A percentile compares a stretch with the other conserved stretches of the same genome.
Evolutionary conservation across 2,797 vertebrate species (phyloP).

Genomic region (Sebastes steindachneri): DNA sequence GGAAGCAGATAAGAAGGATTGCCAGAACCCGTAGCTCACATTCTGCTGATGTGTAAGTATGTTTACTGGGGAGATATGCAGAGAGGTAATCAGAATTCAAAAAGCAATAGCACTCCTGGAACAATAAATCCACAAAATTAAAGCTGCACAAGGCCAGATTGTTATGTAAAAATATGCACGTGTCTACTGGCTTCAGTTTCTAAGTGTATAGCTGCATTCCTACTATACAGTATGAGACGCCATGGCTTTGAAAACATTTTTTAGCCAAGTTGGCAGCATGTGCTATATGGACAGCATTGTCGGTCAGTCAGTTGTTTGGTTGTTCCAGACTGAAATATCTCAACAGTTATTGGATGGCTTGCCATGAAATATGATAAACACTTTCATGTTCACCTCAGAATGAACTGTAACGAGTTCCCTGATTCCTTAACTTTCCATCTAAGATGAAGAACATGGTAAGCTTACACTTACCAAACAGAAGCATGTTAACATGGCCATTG

Average conservation of each 20-base stretch:
- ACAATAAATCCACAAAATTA: constrained; percentile 28
- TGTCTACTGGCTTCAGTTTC: neutral
- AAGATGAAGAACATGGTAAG: neutral
- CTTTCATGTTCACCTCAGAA: neutral
- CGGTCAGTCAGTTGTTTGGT: neutral
- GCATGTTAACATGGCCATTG: neutral
- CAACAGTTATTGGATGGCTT: neutral
- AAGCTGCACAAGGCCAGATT: constrained; percentile 7
- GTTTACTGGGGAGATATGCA: constrained; percentile 17
- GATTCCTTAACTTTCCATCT: neutral
- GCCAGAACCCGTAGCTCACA: constrained; percentile 16
- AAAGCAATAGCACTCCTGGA: neutral
- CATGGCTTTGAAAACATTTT: neutral
- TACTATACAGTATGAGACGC: neutral
- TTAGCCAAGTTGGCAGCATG: neutral
- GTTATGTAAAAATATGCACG: constrained; percentile 22
- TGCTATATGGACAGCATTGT: neutral
- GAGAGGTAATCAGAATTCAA: constrained; percentile 18
- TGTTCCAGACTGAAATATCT: neutral
- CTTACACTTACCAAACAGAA: neutral
- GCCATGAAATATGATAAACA: neutral
- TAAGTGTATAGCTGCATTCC: neutral
- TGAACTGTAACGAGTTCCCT: neutral
- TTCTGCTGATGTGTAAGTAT: constrained; percentile 25
- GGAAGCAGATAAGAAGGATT: constrained; percentile 1